Conservation (phyloP, 2,797 vertebrate species). For the Anabacerthia variegaticeps region DNA sequence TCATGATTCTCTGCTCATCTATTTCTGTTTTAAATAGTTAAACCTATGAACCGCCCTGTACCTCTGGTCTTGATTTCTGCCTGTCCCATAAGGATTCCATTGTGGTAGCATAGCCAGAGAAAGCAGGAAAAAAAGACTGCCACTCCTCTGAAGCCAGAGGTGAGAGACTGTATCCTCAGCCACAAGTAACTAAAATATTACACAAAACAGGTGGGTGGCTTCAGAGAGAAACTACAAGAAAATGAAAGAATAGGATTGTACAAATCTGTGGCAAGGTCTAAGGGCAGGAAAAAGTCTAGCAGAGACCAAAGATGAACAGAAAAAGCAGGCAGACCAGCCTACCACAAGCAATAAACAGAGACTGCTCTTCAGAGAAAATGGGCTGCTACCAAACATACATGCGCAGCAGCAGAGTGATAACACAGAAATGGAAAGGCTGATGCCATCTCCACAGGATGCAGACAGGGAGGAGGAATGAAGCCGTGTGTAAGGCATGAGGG, state of each 20-base stretch:
- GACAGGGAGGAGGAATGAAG: background rate
- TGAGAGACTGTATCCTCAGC: background rate
- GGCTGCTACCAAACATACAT: background rate
- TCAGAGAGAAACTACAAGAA: background rate
- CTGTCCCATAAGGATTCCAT: background rate
- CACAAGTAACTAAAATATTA: background rate
- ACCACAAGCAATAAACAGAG: background rate
- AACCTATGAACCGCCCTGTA: background rate
- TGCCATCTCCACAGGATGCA: background rate
- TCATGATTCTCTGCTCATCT: background rate
- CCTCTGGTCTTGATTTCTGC: background rate
- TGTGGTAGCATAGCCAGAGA: background rate
- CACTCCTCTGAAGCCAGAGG: background rate
- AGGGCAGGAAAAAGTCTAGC: background rate
- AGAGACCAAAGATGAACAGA: background rate
- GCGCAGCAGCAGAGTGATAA: background rate
- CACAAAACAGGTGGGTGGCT: background rate
- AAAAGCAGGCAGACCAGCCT: background rate
- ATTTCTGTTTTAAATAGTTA: background rate
- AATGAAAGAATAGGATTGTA: background rate
- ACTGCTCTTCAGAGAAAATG: background rate
- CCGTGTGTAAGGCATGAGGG: background rate
- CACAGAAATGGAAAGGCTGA: background rate
- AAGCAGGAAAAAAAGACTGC: background rate
- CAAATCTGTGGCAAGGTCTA: background rate